Conservation (phyloP, 2,888 invertebrate species). For the Zeuzera pyrina region DNA sequence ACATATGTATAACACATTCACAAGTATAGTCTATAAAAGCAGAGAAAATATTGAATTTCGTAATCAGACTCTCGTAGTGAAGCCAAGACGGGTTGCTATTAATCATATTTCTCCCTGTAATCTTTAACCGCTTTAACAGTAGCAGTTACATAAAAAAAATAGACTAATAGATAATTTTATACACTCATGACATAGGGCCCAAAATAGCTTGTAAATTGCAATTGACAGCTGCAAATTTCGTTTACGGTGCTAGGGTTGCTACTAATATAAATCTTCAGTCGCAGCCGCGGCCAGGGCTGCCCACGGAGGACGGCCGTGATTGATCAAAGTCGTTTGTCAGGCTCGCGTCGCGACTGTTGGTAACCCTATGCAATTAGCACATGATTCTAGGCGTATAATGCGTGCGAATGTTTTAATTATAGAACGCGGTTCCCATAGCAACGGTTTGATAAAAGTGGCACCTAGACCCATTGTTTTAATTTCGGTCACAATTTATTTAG, state of each 20-base stretch:
- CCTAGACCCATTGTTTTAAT: slow-evolving; percentile 2
- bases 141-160: too few relatives aligned
- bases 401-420: slow-evolving; percentile 59
- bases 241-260: slow-evolving; percentile 20
- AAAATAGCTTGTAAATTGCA: slow-evolving; percentile 26
- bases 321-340: slow-evolving; percentile 70
- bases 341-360: slow-evolving; percentile 60
- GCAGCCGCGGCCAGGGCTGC: slow-evolving; percentile 51
- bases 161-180: too few relatives aligned
- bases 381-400: slow-evolving; percentile 63
- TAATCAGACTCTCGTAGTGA: too few relatives aligned
- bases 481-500: not conserved
- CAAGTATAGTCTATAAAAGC: too few relatives aligned
- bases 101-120: too few relatives aligned
- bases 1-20: too few relatives aligned
- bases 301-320: slow-evolving; percentile 61
- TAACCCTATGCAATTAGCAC: slow-evolving; percentile 62
- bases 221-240: slow-evolving; percentile 31
- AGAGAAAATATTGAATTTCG: too few relatives aligned
- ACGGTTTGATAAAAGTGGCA: slow-evolving; percentile 10
- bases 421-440: slow-evolving; percentile 23
- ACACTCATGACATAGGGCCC: slow-evolving; percentile 4
- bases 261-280: slow-evolving; percentile 30
- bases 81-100: too few relatives aligned
- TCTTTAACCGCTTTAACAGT: too few relatives aligned